Evolutionary conservation across 2,888 invertebrate genomes (phyloP), one percentile per base, ranked within the genome.

Genomic region (Volucella inanis): DNA sequence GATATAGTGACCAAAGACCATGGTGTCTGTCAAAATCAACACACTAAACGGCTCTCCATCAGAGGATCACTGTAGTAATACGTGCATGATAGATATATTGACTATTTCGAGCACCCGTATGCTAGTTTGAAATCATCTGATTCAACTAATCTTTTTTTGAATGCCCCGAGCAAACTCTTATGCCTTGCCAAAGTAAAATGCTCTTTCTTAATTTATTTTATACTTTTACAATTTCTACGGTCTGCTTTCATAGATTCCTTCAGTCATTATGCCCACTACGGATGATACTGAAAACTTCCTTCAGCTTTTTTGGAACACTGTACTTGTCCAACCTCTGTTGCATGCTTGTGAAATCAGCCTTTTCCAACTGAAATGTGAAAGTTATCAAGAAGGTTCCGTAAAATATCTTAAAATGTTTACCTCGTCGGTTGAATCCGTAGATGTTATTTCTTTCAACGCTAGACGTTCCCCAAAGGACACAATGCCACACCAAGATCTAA

Each of bases 401-500:
- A 52, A 18, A 15, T 14, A 22, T 39, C n/a, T n/a, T n/a, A 47
- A 50, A n/a, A 11, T 15, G 11, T 45, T 59, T 91, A 95, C 94
- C 91, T 95, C 95, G 89, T 95, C 94, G 79, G 95, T 95, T 0
- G 96, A 95, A 92, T 97, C 96, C 1, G 94, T 94, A 45, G 87
- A 87, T 0, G 8, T 93, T 89, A 22, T 94, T 85, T 89, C 88
- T 3, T 89, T 88, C 45, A 91, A 76, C 2, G 90, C 90, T 65
- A 91, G 92, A 67, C 97, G 93, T 90, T 97, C 97, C 86, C 95
- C 95, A 70, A 96, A 93, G 0, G 96, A 96, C 87, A 96, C 95
- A 47, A 97, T 91, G 0, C 97, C 96, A 89, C 96, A 96, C 95
- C 96, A 97, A 0, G 94, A 94, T 22, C 96, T 93, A 90, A 96